A percentile compares a stretch with the other conserved stretches of the same genome.
phyloP scores from a whole-genome alignment of 1,140 invertebrate genomes.

The Euglossa dilemma region DNA sequence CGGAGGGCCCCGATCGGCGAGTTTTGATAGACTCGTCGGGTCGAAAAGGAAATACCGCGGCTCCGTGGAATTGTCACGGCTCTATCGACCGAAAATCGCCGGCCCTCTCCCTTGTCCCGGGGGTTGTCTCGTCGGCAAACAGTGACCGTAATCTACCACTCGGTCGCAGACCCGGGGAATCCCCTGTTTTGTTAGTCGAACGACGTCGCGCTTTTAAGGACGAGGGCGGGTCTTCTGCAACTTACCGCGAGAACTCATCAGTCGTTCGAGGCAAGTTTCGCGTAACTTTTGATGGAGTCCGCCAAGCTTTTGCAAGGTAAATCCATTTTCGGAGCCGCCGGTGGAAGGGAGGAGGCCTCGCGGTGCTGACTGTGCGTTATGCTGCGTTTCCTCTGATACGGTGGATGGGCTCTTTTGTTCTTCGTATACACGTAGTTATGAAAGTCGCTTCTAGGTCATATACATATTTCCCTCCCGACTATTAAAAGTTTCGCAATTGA shows the following conservation, averaged over 20 bases:
- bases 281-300: conserved; percentile 59
- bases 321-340: conserved; percentile 44
- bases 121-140: not conserved
- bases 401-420: not conserved
- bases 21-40: conserved; percentile 11
- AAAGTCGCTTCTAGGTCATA: too few relatives aligned
- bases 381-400: not conserved
- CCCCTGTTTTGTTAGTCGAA: conserved; percentile 51
- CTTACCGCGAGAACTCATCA: conserved; percentile 52
- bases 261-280: conserved; percentile 44
- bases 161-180: conserved; percentile 3
- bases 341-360: not conserved
- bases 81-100: not conserved
- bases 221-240: not conserved
- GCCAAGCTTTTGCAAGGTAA: conserved; percentile 32
- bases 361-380: not conserved
- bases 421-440: too few relatives aligned
- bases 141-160: not conserved
- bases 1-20: not conserved
- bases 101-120: not conserved
- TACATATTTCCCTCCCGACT: too few relatives aligned
- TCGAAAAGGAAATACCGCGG: not conserved
- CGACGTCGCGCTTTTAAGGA: conserved; percentile 33
- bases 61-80: not conserved
- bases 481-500: too few relatives aligned